Conservation (phyloP, 2,888 invertebrate species). For the Antitype chi region DNA sequence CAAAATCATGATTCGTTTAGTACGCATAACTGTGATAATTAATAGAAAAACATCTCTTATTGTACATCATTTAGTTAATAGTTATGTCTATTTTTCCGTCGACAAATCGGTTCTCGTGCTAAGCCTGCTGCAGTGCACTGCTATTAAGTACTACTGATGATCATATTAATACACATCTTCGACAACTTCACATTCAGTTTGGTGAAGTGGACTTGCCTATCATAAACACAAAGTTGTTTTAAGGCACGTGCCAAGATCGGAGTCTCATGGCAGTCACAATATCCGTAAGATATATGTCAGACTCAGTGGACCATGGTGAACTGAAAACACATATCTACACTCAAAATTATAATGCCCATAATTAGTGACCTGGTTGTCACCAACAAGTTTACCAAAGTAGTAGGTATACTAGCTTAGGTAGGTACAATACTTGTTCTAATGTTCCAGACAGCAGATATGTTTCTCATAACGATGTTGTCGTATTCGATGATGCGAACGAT, state of each 20-base stretch:
- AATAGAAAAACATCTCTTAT: too few relatives aligned
- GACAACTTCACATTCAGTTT: background rate
- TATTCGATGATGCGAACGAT: background rate
- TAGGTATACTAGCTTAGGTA: too few relatives aligned
- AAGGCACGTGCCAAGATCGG: too few relatives aligned
- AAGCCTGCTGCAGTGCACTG: too few relatives aligned
- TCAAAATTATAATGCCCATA: background rate
- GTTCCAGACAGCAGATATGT: conserved; percentile 19
- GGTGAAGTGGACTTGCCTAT: background rate
- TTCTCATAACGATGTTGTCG: background rate
- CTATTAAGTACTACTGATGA: background rate
- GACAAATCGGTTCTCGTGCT: too few relatives aligned
- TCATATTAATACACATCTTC: background rate
- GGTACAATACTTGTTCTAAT: background rate
- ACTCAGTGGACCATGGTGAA: background rate
- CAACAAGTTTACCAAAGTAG: background rate
- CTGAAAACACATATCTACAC: background rate
- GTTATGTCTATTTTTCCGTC: too few relatives aligned
- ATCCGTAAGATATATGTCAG: background rate
- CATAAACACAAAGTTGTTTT: background rate
- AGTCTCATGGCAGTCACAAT: background rate
- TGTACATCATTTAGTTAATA: too few relatives aligned
- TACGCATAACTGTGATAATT: too few relatives aligned
- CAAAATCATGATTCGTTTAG: too few relatives aligned
- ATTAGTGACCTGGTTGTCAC: background rate